These are phyloP conservation scores for Esox niger DNA, from an alignment of 2,113 vertebrate genomes.

Conservation along the genomic window DNA sequence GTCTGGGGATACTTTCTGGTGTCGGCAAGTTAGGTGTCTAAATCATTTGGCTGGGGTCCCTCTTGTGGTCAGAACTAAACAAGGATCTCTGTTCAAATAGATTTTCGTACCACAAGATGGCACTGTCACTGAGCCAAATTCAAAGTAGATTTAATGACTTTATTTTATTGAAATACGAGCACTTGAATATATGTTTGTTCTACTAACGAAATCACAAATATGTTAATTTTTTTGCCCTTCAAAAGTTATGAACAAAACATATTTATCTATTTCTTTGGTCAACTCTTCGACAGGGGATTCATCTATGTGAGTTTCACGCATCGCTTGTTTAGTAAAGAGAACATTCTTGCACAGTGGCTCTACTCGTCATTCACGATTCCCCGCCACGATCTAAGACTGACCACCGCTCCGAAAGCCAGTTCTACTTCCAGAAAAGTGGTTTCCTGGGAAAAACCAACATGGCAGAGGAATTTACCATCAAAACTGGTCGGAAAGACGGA, in stretches of 20 bases:
- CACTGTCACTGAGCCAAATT: neutral
- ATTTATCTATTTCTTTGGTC: too few species aligned
- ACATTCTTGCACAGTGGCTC: slow-evolving; percentile 28
- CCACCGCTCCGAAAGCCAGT: neutral
- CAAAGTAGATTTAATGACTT: too few species aligned
- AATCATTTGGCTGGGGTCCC: too few species aligned
- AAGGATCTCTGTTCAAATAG: neutral
- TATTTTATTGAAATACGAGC: too few species aligned
- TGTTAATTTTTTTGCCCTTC: too few species aligned
- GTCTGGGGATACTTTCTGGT: too few species aligned
- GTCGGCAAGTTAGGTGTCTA: too few species aligned
- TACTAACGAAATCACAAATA: too few species aligned
- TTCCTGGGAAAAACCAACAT: slow-evolving; percentile 60
- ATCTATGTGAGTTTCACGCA: neutral
- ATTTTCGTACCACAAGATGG: slow-evolving; percentile 6
- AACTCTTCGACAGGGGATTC: neutral
- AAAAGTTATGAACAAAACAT: too few species aligned
- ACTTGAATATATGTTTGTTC: too few species aligned
- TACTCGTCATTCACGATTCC: slow-evolving; percentile 39
- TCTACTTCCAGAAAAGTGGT: neutral
- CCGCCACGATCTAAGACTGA: neutral
- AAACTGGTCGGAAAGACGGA: slow-evolving; percentile 32
- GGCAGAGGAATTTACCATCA: slow-evolving; percentile 51
- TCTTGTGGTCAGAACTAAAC: too few species aligned
- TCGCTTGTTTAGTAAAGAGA: neutral